phyloP scores from a whole-genome alignment of 2,888 invertebrate species.

The Punctoribates punctum region DNA sequence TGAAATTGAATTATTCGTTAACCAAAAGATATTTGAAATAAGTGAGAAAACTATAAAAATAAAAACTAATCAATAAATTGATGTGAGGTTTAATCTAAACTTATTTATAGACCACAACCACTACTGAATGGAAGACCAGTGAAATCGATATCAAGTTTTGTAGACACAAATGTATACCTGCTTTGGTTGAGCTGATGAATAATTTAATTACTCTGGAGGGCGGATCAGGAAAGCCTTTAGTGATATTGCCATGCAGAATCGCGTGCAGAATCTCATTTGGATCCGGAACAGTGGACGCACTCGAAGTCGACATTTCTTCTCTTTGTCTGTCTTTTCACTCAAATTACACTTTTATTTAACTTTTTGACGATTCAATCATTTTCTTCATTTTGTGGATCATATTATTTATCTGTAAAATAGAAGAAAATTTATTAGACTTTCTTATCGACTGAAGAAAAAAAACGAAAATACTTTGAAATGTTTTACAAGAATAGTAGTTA shows the following conservation, averaged over 20 bases:
- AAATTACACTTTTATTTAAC: neutral
- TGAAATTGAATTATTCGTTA: too few relatives aligned
- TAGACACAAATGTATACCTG: constrained; percentile 31
- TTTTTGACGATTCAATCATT: neutral
- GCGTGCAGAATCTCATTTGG: constrained; percentile 48
- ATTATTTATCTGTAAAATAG: too few relatives aligned
- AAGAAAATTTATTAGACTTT: too few relatives aligned
- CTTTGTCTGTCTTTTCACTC: neutral
- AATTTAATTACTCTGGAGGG: constrained; percentile 45
- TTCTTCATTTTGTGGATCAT: neutral
- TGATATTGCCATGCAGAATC: constrained; percentile 48
- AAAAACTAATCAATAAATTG: too few relatives aligned
- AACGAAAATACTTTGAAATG: too few relatives aligned
- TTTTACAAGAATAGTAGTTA: too few relatives aligned
- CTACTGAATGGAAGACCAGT: too few relatives aligned
- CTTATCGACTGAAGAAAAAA: too few relatives aligned
- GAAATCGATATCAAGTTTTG: neutral
- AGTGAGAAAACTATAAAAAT: too few relatives aligned
- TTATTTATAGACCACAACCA: too few relatives aligned
- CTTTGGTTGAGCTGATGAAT: constrained; percentile 42
- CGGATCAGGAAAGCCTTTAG: constrained; percentile 47
- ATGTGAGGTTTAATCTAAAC: too few relatives aligned
- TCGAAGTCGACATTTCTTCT: constrained; percentile 13
- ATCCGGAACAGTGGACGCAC: constrained; percentile 48
- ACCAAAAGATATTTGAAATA: too few relatives aligned